Evolutionary conservation across 2,888 invertebrate species (phyloP).

Genomic region (Pachycephus smyrnensis): DNA sequence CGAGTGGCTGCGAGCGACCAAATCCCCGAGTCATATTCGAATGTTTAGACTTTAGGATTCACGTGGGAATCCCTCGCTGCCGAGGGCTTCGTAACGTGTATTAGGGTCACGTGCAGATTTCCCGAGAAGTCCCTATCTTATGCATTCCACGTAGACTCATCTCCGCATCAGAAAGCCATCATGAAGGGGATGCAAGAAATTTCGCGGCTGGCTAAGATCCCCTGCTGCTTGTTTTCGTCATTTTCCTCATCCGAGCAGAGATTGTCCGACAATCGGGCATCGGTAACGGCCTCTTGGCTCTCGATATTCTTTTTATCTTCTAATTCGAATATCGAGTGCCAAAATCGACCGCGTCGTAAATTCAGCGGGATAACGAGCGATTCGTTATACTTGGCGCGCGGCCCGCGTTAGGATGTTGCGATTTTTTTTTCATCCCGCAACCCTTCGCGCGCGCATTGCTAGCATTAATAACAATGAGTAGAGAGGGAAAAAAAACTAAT

Average conservation of each 20-base stretch:
- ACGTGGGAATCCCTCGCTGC: slow-evolving; percentile 38
- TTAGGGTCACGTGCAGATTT: slow-evolving; percentile 63
- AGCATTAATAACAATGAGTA: not conserved
- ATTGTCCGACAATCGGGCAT: not conserved
- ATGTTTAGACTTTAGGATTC: slow-evolving; percentile 51
- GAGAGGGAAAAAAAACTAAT: not conserved
- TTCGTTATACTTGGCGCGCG: not conserved
- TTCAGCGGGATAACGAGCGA: not conserved
- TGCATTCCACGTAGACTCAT: slow-evolving; percentile 61
- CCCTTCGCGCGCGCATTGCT: not conserved
- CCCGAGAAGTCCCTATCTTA: slow-evolving; percentile 47
- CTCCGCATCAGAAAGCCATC: slow-evolving; percentile 60
- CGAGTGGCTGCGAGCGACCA: slow-evolving; percentile 1
- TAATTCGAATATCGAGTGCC: not conserved
- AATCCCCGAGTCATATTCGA: slow-evolving; percentile 19
- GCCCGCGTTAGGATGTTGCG: not conserved
- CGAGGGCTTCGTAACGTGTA: slow-evolving; percentile 34
- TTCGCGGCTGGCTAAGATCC: slow-evolving; percentile 15
- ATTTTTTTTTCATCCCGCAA: not conserved
- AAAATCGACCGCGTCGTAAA: not conserved
- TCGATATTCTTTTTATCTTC: not conserved
- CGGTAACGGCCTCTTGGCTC: not conserved
- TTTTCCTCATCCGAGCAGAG: not conserved
- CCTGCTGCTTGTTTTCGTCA: not conserved
- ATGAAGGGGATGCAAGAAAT: slow-evolving; percentile 55